Evolutionary conservation across 2,888 invertebrate genomes (phyloP), one percentile per base, ranked within the genome.

Genomic region (Melipona bicolor): DNA sequence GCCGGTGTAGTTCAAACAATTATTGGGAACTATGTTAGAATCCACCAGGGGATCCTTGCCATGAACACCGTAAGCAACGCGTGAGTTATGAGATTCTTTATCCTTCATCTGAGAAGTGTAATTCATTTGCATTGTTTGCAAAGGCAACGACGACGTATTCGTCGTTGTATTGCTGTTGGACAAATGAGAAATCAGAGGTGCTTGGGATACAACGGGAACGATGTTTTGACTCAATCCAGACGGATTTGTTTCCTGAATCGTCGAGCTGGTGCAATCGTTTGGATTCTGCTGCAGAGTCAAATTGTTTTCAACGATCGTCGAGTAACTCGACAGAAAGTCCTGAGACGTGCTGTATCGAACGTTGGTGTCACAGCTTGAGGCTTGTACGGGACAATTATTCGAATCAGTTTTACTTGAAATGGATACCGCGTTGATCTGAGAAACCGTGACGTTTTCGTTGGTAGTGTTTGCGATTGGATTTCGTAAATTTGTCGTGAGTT

Each of bases 291-390:
- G 69, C 36, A 88, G 13, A 27, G 21, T 50, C 0, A 81, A 67
- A 70, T 69, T 77, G 6, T 79, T 89, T 17, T 82, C 77, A 0
- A 77, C 80, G 11, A 91, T 89, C 24, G 88, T 90, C 1, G 91
- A 81, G 50, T 92, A 92, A 68, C 82, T 90, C 9, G 92, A 91
- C 5, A 91, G 76, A 36, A 92, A 93, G 69, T 91, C 91, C 15
- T 92, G 91, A 49, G 90, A 70, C 13, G 81, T 83, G 11, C 91
- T 87, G 54, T 91, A 92, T 3, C 88, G 82, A 17, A 86, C 83
- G 6, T 85, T 88, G 1, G 89, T 67, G 62, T 91, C 88, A 59
- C 90, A 92, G 52, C 89, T 89, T 4, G 85, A 72, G 43, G 80
- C 79, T 36, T 83, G 84, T 13, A 79, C 68, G 3, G 85, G 32